Conservation (phyloP, 2,888 invertebrate genomes). For the Palloptera scutellata region DNA sequence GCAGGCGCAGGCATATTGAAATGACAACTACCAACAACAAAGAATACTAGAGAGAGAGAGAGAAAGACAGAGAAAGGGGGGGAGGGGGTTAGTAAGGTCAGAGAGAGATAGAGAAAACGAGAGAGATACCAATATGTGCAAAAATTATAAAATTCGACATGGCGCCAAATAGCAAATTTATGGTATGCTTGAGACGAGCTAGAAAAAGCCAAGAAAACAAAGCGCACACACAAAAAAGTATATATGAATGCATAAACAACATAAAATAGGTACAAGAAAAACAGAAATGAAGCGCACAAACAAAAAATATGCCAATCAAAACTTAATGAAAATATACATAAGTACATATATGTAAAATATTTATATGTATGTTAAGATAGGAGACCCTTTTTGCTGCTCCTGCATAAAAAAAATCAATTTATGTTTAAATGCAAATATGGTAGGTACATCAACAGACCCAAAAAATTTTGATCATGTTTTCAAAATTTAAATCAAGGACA, state of each 20-base stretch:
- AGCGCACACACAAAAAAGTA: too few relatives aligned
- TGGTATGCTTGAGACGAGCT: too few relatives aligned
- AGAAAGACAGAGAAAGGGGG: slow-evolving; percentile 6
- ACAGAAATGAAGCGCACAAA: background rate
- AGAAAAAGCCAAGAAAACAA: too few relatives aligned
- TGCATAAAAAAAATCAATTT: too few relatives aligned
- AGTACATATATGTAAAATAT: too few relatives aligned
- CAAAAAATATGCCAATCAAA: slow-evolving; percentile 21
- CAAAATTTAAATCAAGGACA: background rate
- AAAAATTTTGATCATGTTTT: too few relatives aligned
- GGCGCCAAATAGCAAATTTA: slow-evolving; percentile 24
- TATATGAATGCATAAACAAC: too few relatives aligned
- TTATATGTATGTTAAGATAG: too few relatives aligned
- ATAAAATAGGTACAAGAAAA: too few relatives aligned
- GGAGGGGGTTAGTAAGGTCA: slow-evolving; percentile 4
- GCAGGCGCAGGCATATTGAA: background rate
- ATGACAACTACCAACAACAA: background rate
- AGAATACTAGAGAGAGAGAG: background rate
- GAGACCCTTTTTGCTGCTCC: too few relatives aligned
- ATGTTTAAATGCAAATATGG: too few relatives aligned
- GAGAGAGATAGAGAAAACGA: slow-evolving; percentile 4
- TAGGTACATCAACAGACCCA: too few relatives aligned
- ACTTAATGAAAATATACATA: background rate
- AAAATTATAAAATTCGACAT: slow-evolving; percentile 14
- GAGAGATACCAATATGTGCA: background rate